Percentiles rank a stretch among this genome's conserved stretches.
These are phyloP conservation scores for Gobio gobio DNA, from an alignment of 2,113 vertebrate species.

Conservation along the genomic window DNA sequence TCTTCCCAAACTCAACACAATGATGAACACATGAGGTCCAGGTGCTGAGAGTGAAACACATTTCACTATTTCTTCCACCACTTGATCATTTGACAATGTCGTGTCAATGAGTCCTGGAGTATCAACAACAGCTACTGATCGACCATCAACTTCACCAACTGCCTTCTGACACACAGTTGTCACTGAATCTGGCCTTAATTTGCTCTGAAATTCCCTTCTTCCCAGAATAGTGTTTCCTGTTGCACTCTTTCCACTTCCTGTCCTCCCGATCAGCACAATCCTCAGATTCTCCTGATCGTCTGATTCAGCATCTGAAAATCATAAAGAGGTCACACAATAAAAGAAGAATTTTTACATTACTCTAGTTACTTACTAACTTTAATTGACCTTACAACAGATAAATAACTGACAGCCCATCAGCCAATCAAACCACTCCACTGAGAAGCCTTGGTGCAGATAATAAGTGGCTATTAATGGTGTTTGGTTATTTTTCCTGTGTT, in stretches of 20 bases:
- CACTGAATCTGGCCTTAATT: neutral
- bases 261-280: slow-evolving; percentile 41
- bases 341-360: no score
- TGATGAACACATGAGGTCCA: slow-evolving; percentile 33
- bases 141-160: neutral
- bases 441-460: no score
- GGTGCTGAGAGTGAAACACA: slow-evolving; percentile 18
- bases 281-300: neutral
- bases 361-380: no score
- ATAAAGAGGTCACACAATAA: no score
- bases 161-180: slow-evolving; percentile 3
- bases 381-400: no score
- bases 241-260: slow-evolving; percentile 12
- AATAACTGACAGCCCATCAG: no score
- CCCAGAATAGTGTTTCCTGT: slow-evolving; percentile 19
- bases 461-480: no score
- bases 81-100: neutral
- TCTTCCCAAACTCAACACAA: slow-evolving; percentile 16
- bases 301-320: neutral
- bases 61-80: neutral
- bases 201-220: neutral
- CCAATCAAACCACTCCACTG: no score
- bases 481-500: no score
- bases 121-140: slow-evolving; percentile 33
- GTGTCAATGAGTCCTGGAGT: neutral